phyloP scores from a whole-genome alignment of 2,113 vertebrate species.

The Antennarius striatus region DNA sequence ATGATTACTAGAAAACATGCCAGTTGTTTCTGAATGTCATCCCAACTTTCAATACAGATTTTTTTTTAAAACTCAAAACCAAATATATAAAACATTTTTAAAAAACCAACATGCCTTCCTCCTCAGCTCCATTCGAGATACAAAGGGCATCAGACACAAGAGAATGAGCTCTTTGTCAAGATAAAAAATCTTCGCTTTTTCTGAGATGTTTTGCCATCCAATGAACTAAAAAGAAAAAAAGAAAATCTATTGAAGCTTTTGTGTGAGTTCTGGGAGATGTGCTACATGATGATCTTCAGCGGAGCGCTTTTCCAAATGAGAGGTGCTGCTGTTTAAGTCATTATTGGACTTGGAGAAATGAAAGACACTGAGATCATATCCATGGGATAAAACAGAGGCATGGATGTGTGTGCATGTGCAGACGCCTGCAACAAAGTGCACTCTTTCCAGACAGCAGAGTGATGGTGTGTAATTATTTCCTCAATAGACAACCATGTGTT shows the following conservation, averaged over 20 bases:
- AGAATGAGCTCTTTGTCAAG: not conserved
- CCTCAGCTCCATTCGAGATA: conserved; percentile 12
- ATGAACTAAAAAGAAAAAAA: not conserved
- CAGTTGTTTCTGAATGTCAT: no score
- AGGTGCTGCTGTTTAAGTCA: conserved; percentile 49
- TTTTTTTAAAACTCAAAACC: not conserved
- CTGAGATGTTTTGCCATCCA: conserved; percentile 13
- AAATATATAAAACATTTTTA: conserved; percentile 20
- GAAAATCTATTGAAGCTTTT: conserved; percentile 3
- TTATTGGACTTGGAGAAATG: conserved; percentile 52
- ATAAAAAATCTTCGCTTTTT: conserved; percentile 12
- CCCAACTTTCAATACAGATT: no score
- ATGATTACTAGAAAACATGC: no score
- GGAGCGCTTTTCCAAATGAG: conserved; percentile 49
- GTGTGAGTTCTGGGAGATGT: conserved; percentile 24
- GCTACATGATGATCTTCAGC: conserved; percentile 22
- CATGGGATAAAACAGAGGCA: conserved; percentile 56
- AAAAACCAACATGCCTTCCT: conserved; percentile 12
- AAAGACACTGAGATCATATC: conserved; percentile 64
- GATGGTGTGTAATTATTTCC: conserved; percentile 98
- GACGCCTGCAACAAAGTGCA: conserved; percentile 41
- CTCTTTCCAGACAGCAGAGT: conserved; percentile 84
- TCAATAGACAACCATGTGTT: conserved; percentile 91
- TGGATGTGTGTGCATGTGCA: conserved; percentile 18
- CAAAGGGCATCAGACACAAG: conserved; percentile 24